Base-by-base conservation (phyloP, 2,888 invertebrate species). In the Ptycholaimellus sp. region DNA sequence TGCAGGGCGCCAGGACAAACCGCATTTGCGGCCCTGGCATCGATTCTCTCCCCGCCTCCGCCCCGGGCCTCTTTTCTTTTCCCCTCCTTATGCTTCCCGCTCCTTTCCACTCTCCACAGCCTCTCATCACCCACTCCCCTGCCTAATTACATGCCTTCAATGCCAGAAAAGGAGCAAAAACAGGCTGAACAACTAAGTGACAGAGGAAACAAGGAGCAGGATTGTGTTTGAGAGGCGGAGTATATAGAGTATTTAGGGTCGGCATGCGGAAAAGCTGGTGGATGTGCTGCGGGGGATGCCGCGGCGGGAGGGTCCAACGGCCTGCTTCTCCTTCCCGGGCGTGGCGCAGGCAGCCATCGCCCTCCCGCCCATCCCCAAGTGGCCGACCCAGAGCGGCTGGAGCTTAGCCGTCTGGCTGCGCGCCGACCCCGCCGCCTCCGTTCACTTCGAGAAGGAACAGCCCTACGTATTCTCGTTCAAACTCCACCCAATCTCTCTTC, bases 341-440 rank as follows among this genome's bases (percentile, higher is more conserved):
- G 75, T 81, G 57, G 85, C 85, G 64, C 90, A 90, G 68, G 87
- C 93, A 62, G 93, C 87, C 42, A 72, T 96, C 54, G 82, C 90
- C 32, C 69, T 99, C 55, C 93, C 96, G 36, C 96, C 96, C 16
- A 68, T 99, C 57, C 81, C 87, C 44, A 75, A 81, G 62, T 96
- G 93, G 90, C 96, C 96, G 25, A 81, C 93, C 66, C 90, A 93
- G 66, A 87, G 75, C 65, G 96, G 96, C 41, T 99, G 93, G 72
- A 93, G 96, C 37, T 96, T 99, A 66, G 82, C 85, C 53, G 90
- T 90, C 51, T 99, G 96, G 96, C 82, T 99, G 63, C 73, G 93
- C 44, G 70, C 96, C 59, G 96, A 99, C 68, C 85, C 87, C 56
- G 80, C 85, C 65, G 87, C 87, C 68, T 83, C 85, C 41, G 85